Percentiles rank a stretch among this genome's conserved stretches.
phyloP scores from a whole-genome alignment of 2,888 invertebrate genomes.

The Tenthredo amoena region DNA sequence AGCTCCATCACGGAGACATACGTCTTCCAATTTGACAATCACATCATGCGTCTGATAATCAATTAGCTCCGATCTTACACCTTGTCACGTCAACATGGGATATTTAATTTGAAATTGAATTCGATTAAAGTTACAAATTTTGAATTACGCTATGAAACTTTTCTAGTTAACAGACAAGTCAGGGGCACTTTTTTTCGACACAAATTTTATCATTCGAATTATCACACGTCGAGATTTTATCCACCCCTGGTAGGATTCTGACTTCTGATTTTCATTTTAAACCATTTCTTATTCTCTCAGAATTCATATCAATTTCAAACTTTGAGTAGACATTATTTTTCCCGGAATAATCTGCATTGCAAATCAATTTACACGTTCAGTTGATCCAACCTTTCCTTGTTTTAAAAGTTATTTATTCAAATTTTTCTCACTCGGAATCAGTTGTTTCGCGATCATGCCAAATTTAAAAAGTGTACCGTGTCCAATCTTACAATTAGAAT shows the following conservation, averaged over 20 bases:
- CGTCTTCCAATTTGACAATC: background rate
- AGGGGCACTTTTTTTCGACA: background rate
- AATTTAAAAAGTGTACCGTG: background rate
- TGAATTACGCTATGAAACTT: background rate
- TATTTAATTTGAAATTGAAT: background rate
- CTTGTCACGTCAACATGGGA: background rate
- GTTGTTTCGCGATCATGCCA: background rate
- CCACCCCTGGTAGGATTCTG: background rate
- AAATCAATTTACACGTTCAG: background rate
- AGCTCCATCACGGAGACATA: background rate
- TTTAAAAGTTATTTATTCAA: background rate
- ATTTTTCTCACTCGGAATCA: background rate
- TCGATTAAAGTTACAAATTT: background rate
- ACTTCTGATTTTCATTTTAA: background rate
- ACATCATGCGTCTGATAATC: background rate
- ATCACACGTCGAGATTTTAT: background rate
- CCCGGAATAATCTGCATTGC: background rate
- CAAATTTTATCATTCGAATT: background rate
- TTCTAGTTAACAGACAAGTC: background rate
- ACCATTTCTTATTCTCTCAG: background rate
- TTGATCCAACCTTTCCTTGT: background rate
- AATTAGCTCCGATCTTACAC: background rate
- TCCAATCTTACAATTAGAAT: background rate
- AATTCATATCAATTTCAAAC: conserved; percentile 1
- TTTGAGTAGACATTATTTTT: background rate